Evolutionary conservation across 2,113 vertebrate species (phyloP).

Genomic region (Chaenocephalus aceratus): DNA sequence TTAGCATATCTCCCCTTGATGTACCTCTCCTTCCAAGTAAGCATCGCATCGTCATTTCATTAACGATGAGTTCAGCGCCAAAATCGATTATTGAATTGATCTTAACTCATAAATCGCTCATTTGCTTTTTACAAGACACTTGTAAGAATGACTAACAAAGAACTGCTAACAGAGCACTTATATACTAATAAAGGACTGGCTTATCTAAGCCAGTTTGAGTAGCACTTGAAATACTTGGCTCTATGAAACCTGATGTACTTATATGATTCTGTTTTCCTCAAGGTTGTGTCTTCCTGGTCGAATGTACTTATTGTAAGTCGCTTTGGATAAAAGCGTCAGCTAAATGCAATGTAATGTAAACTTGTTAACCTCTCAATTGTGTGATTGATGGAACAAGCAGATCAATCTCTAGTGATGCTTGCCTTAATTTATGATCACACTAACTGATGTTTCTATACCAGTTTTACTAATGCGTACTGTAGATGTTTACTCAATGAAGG

Average conservation of each 20-base stretch:
- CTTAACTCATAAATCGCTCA: not conserved
- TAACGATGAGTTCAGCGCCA: not conserved
- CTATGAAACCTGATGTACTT: no score
- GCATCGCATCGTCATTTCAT: not conserved
- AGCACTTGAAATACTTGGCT: no score
- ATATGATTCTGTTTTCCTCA: no score
- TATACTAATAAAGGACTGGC: no score
- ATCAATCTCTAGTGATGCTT: not conserved
- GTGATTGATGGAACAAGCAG: conserved; percentile 3
- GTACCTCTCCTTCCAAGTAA: conserved; percentile 11
- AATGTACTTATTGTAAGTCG: no score
- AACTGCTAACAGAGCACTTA: no score
- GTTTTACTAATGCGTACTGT: not conserved
- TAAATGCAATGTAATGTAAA: no score
- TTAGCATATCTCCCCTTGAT: not conserved
- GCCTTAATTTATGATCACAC: conserved; percentile 22
- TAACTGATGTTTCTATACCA: not conserved
- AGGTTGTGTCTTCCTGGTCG: no score
- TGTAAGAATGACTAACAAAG: no score
- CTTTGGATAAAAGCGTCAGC: no score
- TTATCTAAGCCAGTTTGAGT: no score
- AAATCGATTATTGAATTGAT: conserved; percentile 17
- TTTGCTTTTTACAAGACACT: conserved; percentile 17
- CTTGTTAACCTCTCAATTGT: conserved; percentile 5
- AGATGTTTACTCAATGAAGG: not conserved